Evolutionary conservation across 30 jellyfish, hydroid and myxozoan genomes (phyloP), one percentile per base, ranked within the genome.

Genomic region (Turritopsis dohrnii): DNA sequence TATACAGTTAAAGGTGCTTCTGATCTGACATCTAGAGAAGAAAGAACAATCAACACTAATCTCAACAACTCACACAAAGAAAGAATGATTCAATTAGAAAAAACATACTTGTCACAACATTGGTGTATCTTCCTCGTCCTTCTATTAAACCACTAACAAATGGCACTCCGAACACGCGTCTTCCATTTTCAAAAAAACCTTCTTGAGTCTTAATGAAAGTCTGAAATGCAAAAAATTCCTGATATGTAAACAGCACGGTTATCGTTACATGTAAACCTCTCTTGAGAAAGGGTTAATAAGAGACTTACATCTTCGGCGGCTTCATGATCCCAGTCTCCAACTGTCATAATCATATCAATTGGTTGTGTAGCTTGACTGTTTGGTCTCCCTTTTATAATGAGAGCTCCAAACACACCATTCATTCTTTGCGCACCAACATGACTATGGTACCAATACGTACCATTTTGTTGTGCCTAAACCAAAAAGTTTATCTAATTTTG

Each of bases 241-340:
- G 60, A 41, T 41, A 41, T 41, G 60, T n/a, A n/a, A n/a, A n/a
- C n/a, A n/a, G n/a, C n/a, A n/a, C n/a, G n/a, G n/a, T n/a, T n/a
- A n/a, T n/a, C n/a, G n/a, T n/a, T n/a, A n/a, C n/a, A n/a, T n/a
- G n/a, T n/a, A n/a, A n/a, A n/a, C n/a, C n/a, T n/a, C n/a, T n/a
- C n/a, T n/a, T n/a, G n/a, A n/a, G n/a, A n/a, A n/a, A n/a, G n/a
- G n/a, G n/a, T n/a, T n/a, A n/a, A n/a, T n/a, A n/a, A n/a, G n/a
- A n/a, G 60, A 41, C 84, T 65, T 76, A 93, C 99, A 95, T 89
- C 99, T 23, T 80, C 79, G 7, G 96, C 85, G 52, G 86, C 93
- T 25, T 94, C 90, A 83, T 94, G 99, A 74, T 94, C 97, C 99
- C 99, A 94, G 53, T 94, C 99, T 72, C 99, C 99, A 54, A 94